phyloP scores from a whole-genome alignment of 2,888 invertebrate genomes.

The Pterostichus madidus region DNA sequence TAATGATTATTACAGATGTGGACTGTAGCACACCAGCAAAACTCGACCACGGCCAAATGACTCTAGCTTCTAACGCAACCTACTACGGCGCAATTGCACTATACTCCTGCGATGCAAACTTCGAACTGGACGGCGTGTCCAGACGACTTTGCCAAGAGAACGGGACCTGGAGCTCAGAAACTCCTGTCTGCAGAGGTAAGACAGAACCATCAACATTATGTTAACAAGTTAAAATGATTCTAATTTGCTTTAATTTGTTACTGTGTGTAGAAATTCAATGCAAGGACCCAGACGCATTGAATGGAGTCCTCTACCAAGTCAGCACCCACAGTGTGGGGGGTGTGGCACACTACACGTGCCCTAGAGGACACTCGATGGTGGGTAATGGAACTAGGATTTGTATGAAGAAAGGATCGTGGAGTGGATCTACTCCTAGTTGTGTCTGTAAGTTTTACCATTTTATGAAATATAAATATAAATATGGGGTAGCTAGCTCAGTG shows the following conservation, averaged over 20 bases:
- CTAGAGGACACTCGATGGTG: slow-evolving; percentile 88
- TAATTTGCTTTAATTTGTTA: background rate
- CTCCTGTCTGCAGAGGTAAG: slow-evolving; percentile 84
- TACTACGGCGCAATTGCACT: slow-evolving; percentile 92
- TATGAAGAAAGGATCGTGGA: slow-evolving; percentile 89
- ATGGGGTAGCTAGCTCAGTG: no score
- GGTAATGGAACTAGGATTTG: slow-evolving; percentile 90
- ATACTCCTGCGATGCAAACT: slow-evolving; percentile 91
- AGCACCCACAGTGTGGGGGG: slow-evolving; percentile 88
- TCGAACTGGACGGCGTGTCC: slow-evolving; percentile 90
- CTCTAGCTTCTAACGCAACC: slow-evolving; percentile 91
- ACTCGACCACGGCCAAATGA: slow-evolving; percentile 87
- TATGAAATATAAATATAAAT: no score
- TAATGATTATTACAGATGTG: slow-evolving; percentile 81
- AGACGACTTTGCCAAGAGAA: slow-evolving; percentile 91
- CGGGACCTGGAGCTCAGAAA: slow-evolving; percentile 93
- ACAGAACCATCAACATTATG: background rate
- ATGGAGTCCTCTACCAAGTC: slow-evolving; percentile 81
- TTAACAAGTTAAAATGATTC: no score
- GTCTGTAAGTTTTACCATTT: slow-evolving; percentile 82
- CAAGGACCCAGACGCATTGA: slow-evolving; percentile 83
- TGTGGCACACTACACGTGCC: slow-evolving; percentile 89
- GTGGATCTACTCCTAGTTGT: slow-evolving; percentile 87
- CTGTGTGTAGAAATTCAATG: slow-evolving; percentile 85
- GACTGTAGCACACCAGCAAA: slow-evolving; percentile 90